Evolutionary conservation across 2,797 vertebrate species (phyloP).

Genomic region (Semotilus atromaculatus): DNA sequence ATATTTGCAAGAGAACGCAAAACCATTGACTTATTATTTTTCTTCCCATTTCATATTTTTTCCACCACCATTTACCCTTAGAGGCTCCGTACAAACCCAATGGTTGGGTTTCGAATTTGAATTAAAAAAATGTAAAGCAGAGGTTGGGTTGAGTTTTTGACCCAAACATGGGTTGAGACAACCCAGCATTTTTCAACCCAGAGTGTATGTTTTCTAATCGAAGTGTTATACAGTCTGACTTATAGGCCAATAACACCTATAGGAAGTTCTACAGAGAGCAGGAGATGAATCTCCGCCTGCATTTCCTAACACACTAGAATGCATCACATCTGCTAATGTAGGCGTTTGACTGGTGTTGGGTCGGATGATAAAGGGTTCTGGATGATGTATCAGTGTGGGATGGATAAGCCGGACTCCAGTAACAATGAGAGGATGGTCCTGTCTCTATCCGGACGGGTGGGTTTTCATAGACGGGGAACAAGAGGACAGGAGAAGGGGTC

Average conservation of each 20-base stretch:
- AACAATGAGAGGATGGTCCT: constrained; percentile 79
- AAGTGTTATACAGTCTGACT: not conserved
- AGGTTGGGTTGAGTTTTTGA: too few relatives aligned
- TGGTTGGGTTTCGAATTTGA: too few relatives aligned
- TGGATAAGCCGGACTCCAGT: constrained; percentile 53
- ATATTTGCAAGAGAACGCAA: too few relatives aligned
- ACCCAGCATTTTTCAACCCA: too few relatives aligned
- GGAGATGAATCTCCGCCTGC: not conserved
- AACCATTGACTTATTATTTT: too few relatives aligned
- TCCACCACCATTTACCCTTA: too few relatives aligned
- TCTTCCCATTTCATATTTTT: too few relatives aligned
- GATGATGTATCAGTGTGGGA: constrained; percentile 25
- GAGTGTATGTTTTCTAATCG: not conserved
- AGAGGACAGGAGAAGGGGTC: constrained; percentile 61
- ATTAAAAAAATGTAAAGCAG: too few relatives aligned
- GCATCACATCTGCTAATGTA: not conserved
- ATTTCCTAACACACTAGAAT: not conserved
- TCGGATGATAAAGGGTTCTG: not conserved
- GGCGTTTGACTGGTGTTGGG: not conserved
- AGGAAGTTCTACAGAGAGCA: not conserved
- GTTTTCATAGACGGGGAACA: constrained; percentile 38
- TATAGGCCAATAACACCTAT: not conserved
- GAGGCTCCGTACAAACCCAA: too few relatives aligned
- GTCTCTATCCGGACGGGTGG: constrained; percentile 59
- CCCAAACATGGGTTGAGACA: too few relatives aligned